These are phyloP conservation scores for Cryptops parisi DNA, from an alignment of 2,888 invertebrate genomes.

Conservation along the genomic window DNA sequence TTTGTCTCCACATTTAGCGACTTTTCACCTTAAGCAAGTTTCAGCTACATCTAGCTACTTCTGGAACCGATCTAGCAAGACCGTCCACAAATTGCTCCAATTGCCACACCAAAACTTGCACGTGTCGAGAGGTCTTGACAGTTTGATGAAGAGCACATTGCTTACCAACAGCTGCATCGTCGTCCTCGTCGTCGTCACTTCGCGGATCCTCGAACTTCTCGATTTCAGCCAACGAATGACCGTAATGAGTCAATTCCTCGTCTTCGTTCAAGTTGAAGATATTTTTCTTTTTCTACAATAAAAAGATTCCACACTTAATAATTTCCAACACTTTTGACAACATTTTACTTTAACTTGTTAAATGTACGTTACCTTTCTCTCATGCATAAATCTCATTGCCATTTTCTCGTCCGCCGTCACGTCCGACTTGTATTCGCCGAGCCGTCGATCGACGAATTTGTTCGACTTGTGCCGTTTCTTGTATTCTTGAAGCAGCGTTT, in stretches of 20 bases:
- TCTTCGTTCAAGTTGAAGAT: slow-evolving; percentile 79
- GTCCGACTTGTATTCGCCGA: slow-evolving; percentile 59
- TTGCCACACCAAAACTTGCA: too few species aligned
- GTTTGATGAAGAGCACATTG: too few species aligned
- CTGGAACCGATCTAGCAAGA: too few species aligned
- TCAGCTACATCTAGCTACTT: too few species aligned
- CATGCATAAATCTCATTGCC: slow-evolving; percentile 33
- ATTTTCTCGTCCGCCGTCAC: slow-evolving; percentile 35
- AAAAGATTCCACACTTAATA: too few species aligned
- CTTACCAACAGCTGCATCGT: slow-evolving; percentile 45
- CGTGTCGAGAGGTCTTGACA: too few species aligned
- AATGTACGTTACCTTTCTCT: slow-evolving; percentile 29
- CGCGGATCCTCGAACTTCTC: slow-evolving; percentile 80
- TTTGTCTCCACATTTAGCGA: too few species aligned
- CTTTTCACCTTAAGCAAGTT: too few species aligned
- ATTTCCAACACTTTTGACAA: too few species aligned
- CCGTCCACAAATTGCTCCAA: too few species aligned
- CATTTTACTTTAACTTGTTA: too few species aligned
- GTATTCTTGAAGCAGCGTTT: slow-evolving; percentile 74
- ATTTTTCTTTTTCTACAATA: slow-evolving; percentile 37
- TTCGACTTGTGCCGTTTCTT: slow-evolving; percentile 68
- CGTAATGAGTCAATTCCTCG: slow-evolving; percentile 68
- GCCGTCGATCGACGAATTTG: slow-evolving; percentile 69
- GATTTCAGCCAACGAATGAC: slow-evolving; percentile 74
- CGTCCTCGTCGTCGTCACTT: slow-evolving; percentile 60